These are phyloP conservation scores for Lutjanus argentimaculatus DNA, from an alignment of 2,797 vertebrate genomes.

Conservation along the genomic window DNA sequence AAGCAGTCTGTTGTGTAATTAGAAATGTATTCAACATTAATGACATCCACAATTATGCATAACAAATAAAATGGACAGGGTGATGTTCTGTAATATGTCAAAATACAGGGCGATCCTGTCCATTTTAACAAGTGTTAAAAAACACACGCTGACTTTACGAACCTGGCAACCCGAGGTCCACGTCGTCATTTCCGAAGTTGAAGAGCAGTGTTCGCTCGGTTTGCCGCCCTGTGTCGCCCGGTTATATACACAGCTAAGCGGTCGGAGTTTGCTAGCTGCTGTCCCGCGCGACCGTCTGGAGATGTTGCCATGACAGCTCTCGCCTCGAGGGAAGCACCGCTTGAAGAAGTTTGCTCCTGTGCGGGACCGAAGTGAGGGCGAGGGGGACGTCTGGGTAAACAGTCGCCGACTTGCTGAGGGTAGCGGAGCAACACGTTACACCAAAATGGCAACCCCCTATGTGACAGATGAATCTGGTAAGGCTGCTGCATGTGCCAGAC, in stretches of 20 bases:
- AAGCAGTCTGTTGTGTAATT: not conserved
- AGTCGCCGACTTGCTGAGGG: slow-evolving; percentile 22
- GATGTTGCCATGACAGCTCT: slow-evolving; percentile 41
- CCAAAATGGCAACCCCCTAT: slow-evolving; percentile 98
- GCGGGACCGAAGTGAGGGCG: slow-evolving; percentile 6
- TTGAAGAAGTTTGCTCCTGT: not conserved
- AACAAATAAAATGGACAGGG: not conserved
- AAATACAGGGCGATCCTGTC: not conserved
- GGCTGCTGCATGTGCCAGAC: slow-evolving; percentile 65
- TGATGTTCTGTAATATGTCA: not conserved
- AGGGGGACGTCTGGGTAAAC: slow-evolving; percentile 15
- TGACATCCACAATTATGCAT: too few relatives aligned
- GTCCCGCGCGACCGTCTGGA: not conserved
- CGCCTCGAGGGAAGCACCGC: not conserved
- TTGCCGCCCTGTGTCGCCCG: slow-evolving; percentile 26
- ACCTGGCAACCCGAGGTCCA: slow-evolving; percentile 76
- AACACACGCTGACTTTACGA: not conserved
- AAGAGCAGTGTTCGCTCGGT: slow-evolving; percentile 56
- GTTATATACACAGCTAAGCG: too few relatives aligned
- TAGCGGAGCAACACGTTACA: slow-evolving; percentile 81
- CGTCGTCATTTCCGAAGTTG: slow-evolving; percentile 79
- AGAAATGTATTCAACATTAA: too few relatives aligned
- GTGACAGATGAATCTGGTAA: slow-evolving; percentile 95
- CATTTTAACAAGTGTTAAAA: not conserved
- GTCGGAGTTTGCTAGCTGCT: not conserved